These are phyloP conservation scores for Paguma larvata DNA, from an alignment of 2,797 vertebrate genomes.

Conservation along the genomic window DNA sequence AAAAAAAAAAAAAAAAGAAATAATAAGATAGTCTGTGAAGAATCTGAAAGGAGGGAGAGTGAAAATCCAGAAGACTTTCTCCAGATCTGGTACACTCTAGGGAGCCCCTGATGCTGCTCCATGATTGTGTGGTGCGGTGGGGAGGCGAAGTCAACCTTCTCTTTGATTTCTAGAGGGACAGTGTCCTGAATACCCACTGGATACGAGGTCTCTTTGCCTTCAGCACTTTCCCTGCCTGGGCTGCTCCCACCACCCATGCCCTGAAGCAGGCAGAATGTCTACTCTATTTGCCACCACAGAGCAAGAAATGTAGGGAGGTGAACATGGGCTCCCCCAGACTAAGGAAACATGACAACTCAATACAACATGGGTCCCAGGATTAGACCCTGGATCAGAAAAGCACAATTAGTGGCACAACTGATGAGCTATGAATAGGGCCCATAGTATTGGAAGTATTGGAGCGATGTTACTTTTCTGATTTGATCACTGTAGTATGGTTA, in stretches of 20 bases:
- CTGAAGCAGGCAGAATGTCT: too few relatives aligned
- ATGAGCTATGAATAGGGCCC: background rate
- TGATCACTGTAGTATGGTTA: background rate
- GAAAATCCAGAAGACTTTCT: background rate
- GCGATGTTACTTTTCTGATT: background rate
- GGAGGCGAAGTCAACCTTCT: background rate
- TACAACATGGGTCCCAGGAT: background rate
- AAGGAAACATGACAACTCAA: background rate
- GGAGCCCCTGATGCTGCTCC: background rate
- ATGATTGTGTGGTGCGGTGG: fast-evolving
- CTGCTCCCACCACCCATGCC: background rate
- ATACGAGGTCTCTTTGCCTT: background rate
- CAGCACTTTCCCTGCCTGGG: background rate
- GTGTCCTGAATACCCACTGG: background rate
- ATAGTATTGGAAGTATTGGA: background rate
- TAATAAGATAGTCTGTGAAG: background rate
- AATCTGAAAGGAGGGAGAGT: background rate
- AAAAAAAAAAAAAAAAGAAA: background rate
- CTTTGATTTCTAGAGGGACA: background rate
- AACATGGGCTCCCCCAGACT: background rate
- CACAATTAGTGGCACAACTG: background rate
- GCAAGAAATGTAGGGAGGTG: background rate
- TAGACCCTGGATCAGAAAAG: background rate
- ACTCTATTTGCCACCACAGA: background rate
- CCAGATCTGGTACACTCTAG: background rate